phyloP scores from a whole-genome alignment of 2,797 vertebrate genomes.

The Tamandua tetradactyla region DNA sequence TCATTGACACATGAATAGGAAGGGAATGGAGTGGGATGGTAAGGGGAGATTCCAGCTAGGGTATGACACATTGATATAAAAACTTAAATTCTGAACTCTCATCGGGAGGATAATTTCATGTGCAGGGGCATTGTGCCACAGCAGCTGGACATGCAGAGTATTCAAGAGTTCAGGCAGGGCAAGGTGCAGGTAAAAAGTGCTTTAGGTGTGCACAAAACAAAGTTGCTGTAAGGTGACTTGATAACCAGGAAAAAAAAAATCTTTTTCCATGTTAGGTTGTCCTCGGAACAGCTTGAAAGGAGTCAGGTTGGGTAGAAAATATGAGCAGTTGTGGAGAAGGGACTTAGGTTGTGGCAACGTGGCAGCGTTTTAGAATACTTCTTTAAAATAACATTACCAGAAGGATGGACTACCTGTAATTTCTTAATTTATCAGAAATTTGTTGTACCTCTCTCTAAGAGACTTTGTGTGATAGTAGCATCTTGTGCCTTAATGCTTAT shows the following conservation, averaged over 20 bases:
- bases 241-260: neutral
- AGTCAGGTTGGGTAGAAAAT: neutral
- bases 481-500: slow-evolving; percentile 48
- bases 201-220: neutral
- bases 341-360: too few relatives aligned
- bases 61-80: neutral
- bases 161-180: neutral
- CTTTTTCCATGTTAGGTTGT: neutral
- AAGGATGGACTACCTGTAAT: neutral
- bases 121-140: neutral
- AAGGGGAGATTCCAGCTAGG: neutral
- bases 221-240: neutral
- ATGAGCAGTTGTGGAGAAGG: neutral
- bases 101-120: neutral
- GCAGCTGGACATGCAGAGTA: neutral
- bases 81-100: neutral
- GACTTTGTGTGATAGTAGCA: neutral
- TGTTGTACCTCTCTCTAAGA: neutral
- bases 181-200: neutral
- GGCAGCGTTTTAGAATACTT: neutral
- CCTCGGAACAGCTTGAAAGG: neutral
- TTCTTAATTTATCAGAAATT: slow-evolving; percentile 21
- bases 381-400: neutral
- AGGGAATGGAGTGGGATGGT: neutral
- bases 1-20: neutral